These are phyloP conservation scores for Orius insidiosus DNA, from an alignment of 1,140 invertebrate genomes.

Conservation along the genomic window DNA sequence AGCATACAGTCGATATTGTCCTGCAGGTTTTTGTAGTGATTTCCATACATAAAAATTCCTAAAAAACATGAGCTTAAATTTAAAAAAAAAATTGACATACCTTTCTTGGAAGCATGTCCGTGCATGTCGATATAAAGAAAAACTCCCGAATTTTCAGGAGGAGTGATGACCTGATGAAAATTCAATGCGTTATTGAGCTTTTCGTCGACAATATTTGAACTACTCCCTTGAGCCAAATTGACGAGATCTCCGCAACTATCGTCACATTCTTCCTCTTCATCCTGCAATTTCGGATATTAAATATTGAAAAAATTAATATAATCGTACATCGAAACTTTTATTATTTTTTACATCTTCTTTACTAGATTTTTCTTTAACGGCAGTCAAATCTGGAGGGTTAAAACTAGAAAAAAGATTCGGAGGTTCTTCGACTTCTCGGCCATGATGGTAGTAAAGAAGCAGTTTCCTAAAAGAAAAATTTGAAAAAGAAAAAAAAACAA, in stretches of 20 bases:
- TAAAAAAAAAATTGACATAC: conserved; percentile 21
- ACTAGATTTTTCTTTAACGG: background rate
- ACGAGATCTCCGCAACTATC: too few relatives aligned
- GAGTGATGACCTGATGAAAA: too few relatives aligned
- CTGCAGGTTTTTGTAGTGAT: conserved; percentile 58
- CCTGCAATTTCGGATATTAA: too few relatives aligned
- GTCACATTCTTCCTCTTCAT: too few relatives aligned
- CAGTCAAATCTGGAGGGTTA: background rate
- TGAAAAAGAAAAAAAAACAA: too few relatives aligned
- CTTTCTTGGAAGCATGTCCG: conserved; percentile 85
- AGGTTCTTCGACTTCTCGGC: conserved; percentile 15
- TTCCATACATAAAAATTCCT: conserved; percentile 76
- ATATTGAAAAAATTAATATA: too few relatives aligned
- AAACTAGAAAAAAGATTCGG: background rate
- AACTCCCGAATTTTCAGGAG: conserved; percentile 37
- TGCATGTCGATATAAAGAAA: conserved; percentile 79
- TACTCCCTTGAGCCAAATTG: too few relatives aligned
- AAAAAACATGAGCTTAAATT: conserved; percentile 17
- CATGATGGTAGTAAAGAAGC: conserved; percentile 21
- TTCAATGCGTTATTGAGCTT: too few relatives aligned
- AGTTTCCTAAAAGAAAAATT: conserved; percentile 19
- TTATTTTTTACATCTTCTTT: background rate
- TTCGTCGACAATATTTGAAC: too few relatives aligned
- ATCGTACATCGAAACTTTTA: background rate
- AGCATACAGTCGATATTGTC: conserved; percentile 72